Evolutionary conservation across 35 echinoderm and acorn worm genomes (phyloP), one percentile per base, ranked within the genome.

Genomic region (Anneissia japonica): DNA sequence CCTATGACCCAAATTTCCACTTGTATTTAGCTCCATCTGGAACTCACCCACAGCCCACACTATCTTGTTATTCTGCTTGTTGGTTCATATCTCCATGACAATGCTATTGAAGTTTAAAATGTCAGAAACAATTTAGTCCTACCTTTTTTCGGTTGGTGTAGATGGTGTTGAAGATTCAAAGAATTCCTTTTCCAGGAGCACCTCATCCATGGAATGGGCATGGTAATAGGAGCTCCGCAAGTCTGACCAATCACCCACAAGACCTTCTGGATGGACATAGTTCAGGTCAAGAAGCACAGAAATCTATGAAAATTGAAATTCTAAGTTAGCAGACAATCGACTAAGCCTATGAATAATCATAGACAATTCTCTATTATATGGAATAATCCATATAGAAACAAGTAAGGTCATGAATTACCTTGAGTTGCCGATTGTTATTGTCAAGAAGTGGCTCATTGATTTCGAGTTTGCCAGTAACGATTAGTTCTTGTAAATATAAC

Each of bases 381-480:
- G n/a, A n/a, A n/a, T n/a, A n/a, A n/a, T n/a, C n/a, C n/a, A n/a
- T n/a, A n/a, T n/a, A n/a, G n/a, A n/a, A n/a, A n/a, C 40, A 7
- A 14, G 14, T 45, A 45, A 45, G 14, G 14, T 7, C 40, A 14
- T 7, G 40, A 45, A 88, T 84, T 81, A 97, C 91, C 76, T 86
- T 43, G 35, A 82, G 90, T 12, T 56, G 40, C 21, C 83, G 88
- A 76, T 97, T 97, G 80, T 97, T 97, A 16, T 32, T 72, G 73
- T 93, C 91, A 37, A 97, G 74, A 2, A 97, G 84, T 17, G 87
- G 79, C 36, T 97, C 94, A 37, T 79, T 80, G 14, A 97, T 84
- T 19, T 87, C 74, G n/a, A 97, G 41, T 19, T 75, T 75, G 21
- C 87, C 87, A 45, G 87, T 46, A 46, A 83, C 72, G 1, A 90